phyloP scores from a whole-genome alignment of 2,888 invertebrate species.

The Sarcophaga variegata region DNA sequence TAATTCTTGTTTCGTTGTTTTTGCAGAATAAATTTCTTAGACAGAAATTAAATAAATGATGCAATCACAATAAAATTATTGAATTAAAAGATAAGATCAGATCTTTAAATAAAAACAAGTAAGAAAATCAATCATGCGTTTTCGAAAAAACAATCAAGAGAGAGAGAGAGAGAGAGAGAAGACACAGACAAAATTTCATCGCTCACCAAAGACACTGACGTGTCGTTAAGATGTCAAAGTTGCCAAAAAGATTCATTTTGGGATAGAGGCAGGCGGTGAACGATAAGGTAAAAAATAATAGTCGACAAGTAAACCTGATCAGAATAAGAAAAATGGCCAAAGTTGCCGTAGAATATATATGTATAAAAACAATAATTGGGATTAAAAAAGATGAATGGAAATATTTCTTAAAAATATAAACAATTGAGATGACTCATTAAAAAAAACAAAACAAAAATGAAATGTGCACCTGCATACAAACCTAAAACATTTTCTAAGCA shows the following conservation, averaged over 20 bases:
- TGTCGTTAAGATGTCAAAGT: too few species aligned
- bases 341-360: too few species aligned
- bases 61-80: not conserved
- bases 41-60: not conserved
- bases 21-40: not conserved
- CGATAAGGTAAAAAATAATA: too few species aligned
- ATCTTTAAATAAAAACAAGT: not conserved
- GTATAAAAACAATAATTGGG: not conserved
- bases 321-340: too few species aligned
- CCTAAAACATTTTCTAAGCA: not conserved
- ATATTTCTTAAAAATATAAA: not conserved
- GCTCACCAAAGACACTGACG: too few species aligned
- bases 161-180: not conserved
- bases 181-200: too few species aligned
- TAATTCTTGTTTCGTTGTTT: conserved; percentile 5
- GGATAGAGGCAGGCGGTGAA: too few species aligned
- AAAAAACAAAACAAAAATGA: not conserved
- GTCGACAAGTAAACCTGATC: too few species aligned
- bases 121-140: not conserved
- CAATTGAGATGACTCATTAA: not conserved
- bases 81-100: not conserved
- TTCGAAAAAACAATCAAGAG: not conserved
- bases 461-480: too few species aligned
- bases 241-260: too few species aligned
- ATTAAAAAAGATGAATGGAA: not conserved